Percentiles rank a stretch among this genome's conserved stretches.
These are phyloP conservation scores for Botia almorhae DNA, from an alignment of 2,797 vertebrate genomes.

Conservation along the genomic window DNA sequence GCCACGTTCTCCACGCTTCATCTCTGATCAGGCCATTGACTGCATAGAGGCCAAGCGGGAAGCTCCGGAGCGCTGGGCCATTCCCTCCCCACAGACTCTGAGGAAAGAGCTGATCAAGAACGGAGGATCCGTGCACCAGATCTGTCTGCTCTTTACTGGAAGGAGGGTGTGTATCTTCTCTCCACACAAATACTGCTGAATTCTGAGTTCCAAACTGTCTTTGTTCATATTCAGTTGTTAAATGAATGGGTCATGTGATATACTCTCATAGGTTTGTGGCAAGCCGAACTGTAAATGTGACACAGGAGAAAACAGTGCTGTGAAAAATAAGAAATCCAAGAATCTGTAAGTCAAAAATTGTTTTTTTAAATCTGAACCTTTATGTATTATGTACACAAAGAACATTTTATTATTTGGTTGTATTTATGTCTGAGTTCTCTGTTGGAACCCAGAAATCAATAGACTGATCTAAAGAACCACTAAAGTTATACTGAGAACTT, in stretches of 20 bases:
- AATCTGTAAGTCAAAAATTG: constrained; percentile 66
- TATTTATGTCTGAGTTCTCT: too few species aligned
- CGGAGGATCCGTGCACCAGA: constrained; percentile 85
- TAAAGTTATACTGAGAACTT: too few species aligned
- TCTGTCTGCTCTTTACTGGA: constrained; percentile 84
- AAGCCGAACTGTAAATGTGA: constrained; percentile 65
- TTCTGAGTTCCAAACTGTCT: neutral
- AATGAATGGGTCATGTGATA: neutral
- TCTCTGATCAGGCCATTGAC: constrained; percentile 89
- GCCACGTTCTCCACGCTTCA: constrained; percentile 80
- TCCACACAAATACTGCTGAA: neutral
- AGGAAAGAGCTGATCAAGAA: constrained; percentile 86
- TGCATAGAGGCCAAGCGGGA: constrained; percentile 69
- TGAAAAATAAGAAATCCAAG: constrained; percentile 68
- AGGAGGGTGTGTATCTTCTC: constrained; percentile 78
- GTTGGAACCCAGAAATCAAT: too few species aligned
- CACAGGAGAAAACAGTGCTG: constrained; percentile 50
- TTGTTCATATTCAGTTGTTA: neutral
- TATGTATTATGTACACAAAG: neutral
- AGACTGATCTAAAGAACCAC: too few species aligned
- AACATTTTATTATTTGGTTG: too few species aligned
- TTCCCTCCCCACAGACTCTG: constrained; percentile 82
- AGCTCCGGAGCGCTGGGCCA: constrained; percentile 68
- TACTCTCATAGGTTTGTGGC: constrained; percentile 54
- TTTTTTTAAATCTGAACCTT: neutral